Base-by-base conservation (phyloP, 1,140 invertebrate species). In the Brachionus rotundiformis region DNA sequence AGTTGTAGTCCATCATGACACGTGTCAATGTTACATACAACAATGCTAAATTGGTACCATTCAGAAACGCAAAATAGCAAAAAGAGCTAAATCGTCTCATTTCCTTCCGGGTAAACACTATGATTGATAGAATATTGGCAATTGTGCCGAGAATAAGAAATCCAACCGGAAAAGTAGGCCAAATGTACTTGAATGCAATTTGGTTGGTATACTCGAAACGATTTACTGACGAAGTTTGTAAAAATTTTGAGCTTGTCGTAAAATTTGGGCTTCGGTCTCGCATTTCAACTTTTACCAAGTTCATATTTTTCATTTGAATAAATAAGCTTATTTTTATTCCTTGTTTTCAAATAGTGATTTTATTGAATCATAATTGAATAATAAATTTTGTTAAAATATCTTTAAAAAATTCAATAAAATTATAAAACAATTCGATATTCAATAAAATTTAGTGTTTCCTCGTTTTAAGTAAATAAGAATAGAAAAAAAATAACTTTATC, bases 1-100 rank as follows among this genome's bases (percentile, higher is more conserved):
- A 59, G 47, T 79, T 79, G 23, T 59, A 79, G 25, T 79, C 33
- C 47, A 79, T 59, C 31, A 79, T 79, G 16, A 79, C 76, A 39
- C 47, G 29, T 3, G 29, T 79, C 25, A 79, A n/a, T 25, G 76
- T 79, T 54, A 79, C 47, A 19, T 79, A 79, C 10, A 79, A 25
- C 11, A 79, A 8, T 1, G 76, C 76, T 25, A 79, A 59, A 79
- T 79, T 79, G n/a, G 36, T 41, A 11, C 13, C 76, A 39, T 79
- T 79, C 19, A 79, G 16, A 29, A 79, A 33, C 10, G 76, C 76
- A 63, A 79, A 79, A 59, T 79, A 79, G 47, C 76, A 79, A 41
- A 79, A 79, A 13, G 76, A 79, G 6, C 76, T 79, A 31, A 79
- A 79, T 13, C 36, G 29, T 63, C 47, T 79, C 76, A 79, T 79